Evolutionary conservation across 1,140 invertebrate species (phyloP), one percentile per base, ranked within the genome.

Genomic region (Globodera ellingtonae): DNA sequence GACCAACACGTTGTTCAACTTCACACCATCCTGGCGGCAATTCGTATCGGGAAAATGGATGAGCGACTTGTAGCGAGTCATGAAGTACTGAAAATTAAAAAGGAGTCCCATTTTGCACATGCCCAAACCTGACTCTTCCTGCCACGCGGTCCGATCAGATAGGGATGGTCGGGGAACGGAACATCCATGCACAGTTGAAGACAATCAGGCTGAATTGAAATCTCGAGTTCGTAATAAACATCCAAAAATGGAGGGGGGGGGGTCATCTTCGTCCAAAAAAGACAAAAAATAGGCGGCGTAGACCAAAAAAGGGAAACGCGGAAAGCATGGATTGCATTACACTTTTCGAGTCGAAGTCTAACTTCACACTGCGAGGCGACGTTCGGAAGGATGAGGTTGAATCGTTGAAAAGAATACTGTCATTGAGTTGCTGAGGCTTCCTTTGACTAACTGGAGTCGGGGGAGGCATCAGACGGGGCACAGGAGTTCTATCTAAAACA

Each of bases 111-210:
- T 44, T 66, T 75, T 5, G 73, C 15, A 21, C 24, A 13, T 7
- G 8, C 13, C 6, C 21, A 18, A 69, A 77, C 75, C 75, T 77
- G 75, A 50, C 80, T 72, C 66, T 81, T 81, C 35, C 75, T 56
- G 21, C 80, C 80, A 24, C 80, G 79, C 24, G 80, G 80, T 9
- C 80, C 80, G 66, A 81, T 81, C 69, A 81, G 69, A 69, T 81
- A 81, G 15, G 80, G 80, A 82, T 81, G 80, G 71, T 81, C 80
- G 18, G 66, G n/a, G 50, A 80, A 81, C 1, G 80, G 80, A 18
- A 81, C 71, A 66, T 81, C 80, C 78, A 81, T 66, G 56, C 80
- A 81, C 72, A 81, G 46, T 72, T 81, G 80, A n/a, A 81, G 65
- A 71, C 70, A 70, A 46, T 80, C 79, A 15, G 70, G 52, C 79